Percentiles rank a stretch among this genome's conserved stretches.
Evolutionary conservation across 2,113 vertebrate genomes (phyloP).

Genomic region (Isichthys henryi): DNA sequence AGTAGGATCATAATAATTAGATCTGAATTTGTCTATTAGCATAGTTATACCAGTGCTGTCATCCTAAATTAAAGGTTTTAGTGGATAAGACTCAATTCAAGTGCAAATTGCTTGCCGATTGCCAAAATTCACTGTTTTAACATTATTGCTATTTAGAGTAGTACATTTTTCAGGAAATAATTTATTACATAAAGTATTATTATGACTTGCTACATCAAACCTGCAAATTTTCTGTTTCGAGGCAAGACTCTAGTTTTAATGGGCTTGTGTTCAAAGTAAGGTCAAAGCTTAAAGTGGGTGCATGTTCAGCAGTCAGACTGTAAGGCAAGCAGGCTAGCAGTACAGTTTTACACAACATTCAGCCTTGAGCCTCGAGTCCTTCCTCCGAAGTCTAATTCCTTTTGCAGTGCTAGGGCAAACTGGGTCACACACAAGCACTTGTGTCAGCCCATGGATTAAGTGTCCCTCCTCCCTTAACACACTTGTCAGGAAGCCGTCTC

Average conservation of each 20-base stretch:
- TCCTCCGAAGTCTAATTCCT: background rate
- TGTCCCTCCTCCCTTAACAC: slow-evolving; percentile 5
- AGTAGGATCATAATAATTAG: background rate
- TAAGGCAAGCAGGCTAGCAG: background rate
- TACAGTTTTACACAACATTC: background rate
- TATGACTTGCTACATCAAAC: background rate
- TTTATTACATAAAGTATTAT: background rate
- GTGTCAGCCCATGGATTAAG: slow-evolving; percentile 19
- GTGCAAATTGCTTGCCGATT: background rate
- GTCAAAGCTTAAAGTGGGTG: background rate
- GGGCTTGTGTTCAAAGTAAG: background rate
- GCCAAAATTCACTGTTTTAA: background rate
- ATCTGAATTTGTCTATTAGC: background rate
- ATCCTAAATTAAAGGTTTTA: background rate
- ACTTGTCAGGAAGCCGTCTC: background rate
- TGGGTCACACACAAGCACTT: slow-evolving; percentile 11
- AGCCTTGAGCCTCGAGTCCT: background rate
- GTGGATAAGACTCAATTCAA: background rate
- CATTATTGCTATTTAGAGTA: background rate
- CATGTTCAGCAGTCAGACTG: background rate
- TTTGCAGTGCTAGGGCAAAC: background rate
- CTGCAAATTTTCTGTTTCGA: background rate
- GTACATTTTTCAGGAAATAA: background rate
- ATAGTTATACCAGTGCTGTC: background rate
- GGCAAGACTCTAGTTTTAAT: background rate